Evolutionary conservation across 2,888 invertebrate genomes (phyloP).

Genomic region (Dysmachus trigonus): DNA sequence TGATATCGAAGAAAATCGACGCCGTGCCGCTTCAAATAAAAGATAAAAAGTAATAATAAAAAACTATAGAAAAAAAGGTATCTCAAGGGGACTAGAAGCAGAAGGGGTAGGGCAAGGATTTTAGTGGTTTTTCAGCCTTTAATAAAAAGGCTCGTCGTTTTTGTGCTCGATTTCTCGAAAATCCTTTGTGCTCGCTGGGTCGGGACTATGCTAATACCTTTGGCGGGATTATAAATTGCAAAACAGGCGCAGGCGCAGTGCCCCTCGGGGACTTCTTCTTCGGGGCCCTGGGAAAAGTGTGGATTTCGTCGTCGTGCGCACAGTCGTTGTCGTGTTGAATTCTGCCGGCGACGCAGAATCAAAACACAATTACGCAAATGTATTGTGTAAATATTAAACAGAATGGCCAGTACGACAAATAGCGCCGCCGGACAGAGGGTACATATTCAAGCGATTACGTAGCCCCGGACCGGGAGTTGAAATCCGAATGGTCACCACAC

Average conservation of each 20-base stretch:
- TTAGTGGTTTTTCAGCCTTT: slow-evolving; percentile 21
- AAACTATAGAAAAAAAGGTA: background rate
- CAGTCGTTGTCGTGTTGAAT: slow-evolving; percentile 42
- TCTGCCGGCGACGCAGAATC: slow-evolving; percentile 50
- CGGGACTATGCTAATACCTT: slow-evolving; percentile 13
- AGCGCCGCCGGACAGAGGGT: slow-evolving; percentile 36
- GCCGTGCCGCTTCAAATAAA: background rate
- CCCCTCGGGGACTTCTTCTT: background rate
- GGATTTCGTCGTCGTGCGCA: slow-evolving; percentile 7
- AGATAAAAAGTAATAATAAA: background rate
- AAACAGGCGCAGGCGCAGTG: background rate
- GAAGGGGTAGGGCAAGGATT: slow-evolving; percentile 20
- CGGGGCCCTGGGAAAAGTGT: slow-evolving; percentile 23
- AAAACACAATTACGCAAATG: slow-evolving; percentile 62
- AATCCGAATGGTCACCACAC: background rate
- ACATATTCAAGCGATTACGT: slow-evolving; percentile 49
- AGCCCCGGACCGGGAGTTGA: slow-evolving; percentile 13
- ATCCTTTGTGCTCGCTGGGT: background rate
- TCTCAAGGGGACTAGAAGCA: background rate
- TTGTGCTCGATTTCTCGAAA: background rate
- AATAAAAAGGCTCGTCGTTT: background rate
- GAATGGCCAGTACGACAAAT: slow-evolving; percentile 49
- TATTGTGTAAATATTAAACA: slow-evolving; percentile 58
- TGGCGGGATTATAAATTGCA: slow-evolving; percentile 24
- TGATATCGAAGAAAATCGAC: slow-evolving; percentile 28